Percentiles rank a stretch among this genome's conserved stretches.
These are phyloP conservation scores for Smutsia temminckii DNA, from an alignment of 2,797 vertebrate species.

Conservation along the genomic window DNA sequence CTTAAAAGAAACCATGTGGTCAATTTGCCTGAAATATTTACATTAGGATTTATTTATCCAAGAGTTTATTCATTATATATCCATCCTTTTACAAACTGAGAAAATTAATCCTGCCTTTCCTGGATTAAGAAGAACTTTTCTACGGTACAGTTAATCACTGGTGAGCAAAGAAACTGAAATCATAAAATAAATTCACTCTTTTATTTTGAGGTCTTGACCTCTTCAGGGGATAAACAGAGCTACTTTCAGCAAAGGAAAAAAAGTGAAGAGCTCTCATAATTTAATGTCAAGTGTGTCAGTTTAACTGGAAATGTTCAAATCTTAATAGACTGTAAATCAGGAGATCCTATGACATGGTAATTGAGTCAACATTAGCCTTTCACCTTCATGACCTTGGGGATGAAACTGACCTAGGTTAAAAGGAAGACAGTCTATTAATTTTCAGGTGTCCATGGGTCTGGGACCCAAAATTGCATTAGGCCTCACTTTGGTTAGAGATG, in stretches of 20 bases:
- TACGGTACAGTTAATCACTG: neutral
- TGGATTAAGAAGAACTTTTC: neutral
- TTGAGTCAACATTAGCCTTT: conserved; percentile 61
- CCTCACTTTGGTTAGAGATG: conserved; percentile 66
- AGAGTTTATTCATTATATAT: neutral
- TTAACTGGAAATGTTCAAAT: neutral
- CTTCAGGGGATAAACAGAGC: conserved; percentile 52
- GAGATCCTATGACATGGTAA: conserved; percentile 42
- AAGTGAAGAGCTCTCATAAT: conserved; percentile 18
- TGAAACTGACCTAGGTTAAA: conserved; percentile 64
- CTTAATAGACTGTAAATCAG: neutral
- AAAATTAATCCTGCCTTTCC: neutral
- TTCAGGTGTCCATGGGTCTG: conserved; percentile 61
- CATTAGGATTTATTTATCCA: neutral
- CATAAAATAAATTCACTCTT: conserved; percentile 40
- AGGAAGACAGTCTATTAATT: conserved; percentile 72
- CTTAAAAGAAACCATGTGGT: neutral
- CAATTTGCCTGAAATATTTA: conserved; percentile 24
- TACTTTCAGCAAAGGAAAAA: conserved; percentile 39
- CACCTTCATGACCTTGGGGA: conserved; percentile 46
- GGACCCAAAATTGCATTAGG: conserved; percentile 56
- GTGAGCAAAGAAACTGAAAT: neutral
- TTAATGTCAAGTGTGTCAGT: conserved; percentile 8
- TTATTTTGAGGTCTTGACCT: conserved; percentile 53
- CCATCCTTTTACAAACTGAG: neutral